Percentiles rank a stretch among this genome's conserved stretches.
phyloP scores from a whole-genome alignment of 2,888 invertebrate genomes.

The Prenolepis imparis region DNA sequence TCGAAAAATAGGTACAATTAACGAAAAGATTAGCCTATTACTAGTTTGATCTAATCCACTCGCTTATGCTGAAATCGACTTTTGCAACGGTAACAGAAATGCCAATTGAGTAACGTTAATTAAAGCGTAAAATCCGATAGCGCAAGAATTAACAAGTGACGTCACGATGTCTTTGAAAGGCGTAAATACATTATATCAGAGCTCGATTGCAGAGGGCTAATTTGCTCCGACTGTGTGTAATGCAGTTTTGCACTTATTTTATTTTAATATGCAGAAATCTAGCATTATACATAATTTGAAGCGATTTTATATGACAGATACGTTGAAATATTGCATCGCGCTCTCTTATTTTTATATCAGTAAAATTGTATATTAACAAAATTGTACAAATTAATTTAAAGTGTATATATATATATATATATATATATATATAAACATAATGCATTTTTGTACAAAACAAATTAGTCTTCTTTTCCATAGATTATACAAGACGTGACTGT shows the following conservation, averaged over 20 bases:
- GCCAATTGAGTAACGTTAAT: not conserved
- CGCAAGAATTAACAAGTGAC: not conserved
- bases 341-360: not conserved
- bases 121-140: not conserved
- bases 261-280: not conserved
- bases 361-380: constrained; percentile 4
- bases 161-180: not conserved
- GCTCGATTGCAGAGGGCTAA: not conserved
- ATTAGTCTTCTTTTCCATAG: not conserved
- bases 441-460: not conserved
- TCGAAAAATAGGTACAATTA: not conserved
- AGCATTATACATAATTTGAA: not conserved
- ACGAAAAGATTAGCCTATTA: not conserved
- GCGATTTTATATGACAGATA: not conserved
- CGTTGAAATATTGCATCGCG: not conserved
- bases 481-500: not conserved
- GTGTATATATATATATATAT: no score
- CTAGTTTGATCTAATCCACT: not conserved
- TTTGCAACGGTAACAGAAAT: not conserved
- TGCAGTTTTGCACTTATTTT: not conserved
- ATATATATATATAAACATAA: no score
- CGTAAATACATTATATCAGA: not conserved
- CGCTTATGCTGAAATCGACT: not conserved
- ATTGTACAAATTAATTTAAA: not conserved
- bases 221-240: not conserved